Evolutionary conservation across 2,797 vertebrate genomes (phyloP).

Genomic region (Enoplosus armatus): DNA sequence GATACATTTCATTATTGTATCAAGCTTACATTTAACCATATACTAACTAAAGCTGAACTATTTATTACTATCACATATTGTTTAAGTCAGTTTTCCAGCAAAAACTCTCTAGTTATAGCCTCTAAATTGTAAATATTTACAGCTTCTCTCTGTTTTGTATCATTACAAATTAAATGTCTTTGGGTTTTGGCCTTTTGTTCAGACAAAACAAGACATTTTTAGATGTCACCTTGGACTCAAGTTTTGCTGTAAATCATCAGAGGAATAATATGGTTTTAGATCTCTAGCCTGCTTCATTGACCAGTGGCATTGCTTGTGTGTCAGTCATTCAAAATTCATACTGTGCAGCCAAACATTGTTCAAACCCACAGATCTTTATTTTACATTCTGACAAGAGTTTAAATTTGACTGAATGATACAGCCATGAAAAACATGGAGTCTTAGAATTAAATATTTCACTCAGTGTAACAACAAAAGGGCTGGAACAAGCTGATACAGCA

Average conservation of each 20-base stretch:
- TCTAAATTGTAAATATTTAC: not conserved
- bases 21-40: not conserved
- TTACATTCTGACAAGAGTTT: too few relatives aligned
- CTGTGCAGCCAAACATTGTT: slow-evolving; percentile 11
- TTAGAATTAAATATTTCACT: too few relatives aligned
- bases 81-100: not conserved
- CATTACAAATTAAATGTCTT: not conserved
- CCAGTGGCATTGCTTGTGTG: not conserved
- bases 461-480: too few relatives aligned
- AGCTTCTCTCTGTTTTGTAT: not conserved
- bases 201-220: too few relatives aligned
- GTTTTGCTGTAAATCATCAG: not conserved
- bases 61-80: too few relatives aligned
- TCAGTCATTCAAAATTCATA: not conserved
- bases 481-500: not conserved
- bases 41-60: not conserved
- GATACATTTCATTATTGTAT: not conserved
- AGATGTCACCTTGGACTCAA: not conserved
- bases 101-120: not conserved
- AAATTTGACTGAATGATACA: too few relatives aligned
- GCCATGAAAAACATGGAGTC: too few relatives aligned
- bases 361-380: not conserved
- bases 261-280: slow-evolving; percentile 15
- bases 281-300: not conserved
- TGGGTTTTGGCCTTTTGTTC: not conserved